These are phyloP conservation scores for Arremon aurantiirostris DNA, from an alignment of 2,797 vertebrate genomes.

Conservation along the genomic window DNA sequence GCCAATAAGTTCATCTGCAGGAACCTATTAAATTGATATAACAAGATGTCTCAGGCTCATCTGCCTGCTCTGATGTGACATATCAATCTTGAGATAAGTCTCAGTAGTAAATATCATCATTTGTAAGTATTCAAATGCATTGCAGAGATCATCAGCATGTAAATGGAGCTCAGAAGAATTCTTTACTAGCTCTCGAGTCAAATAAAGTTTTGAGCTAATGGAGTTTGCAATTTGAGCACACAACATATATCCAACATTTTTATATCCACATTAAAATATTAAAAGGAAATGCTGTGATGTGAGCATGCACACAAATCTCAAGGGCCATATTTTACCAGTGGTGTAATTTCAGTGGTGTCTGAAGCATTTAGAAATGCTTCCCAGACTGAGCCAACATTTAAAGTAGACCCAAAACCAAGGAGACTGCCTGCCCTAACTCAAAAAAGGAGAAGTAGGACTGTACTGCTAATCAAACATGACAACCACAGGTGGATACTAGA, in stretches of 20 bases:
- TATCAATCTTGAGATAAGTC: neutral
- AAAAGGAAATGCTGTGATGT: rapidly evolving
- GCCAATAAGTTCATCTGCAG: neutral
- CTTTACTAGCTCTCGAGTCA: neutral
- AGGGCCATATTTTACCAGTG: neutral
- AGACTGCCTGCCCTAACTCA: neutral
- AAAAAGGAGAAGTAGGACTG: neutral
- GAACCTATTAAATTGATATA: neutral
- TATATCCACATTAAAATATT: neutral
- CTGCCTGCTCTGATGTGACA: neutral
- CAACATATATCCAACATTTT: neutral
- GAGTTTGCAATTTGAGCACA: neutral
- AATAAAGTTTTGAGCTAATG: neutral
- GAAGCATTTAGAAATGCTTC: neutral
- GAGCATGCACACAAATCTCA: neutral
- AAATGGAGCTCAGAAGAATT: neutral
- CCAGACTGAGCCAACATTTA: neutral
- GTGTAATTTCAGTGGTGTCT: neutral
- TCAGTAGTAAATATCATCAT: neutral
- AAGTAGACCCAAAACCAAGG: neutral
- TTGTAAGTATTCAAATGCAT: neutral
- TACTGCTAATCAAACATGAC: neutral
- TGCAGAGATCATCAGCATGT: neutral
- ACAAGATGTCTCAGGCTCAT: neutral
- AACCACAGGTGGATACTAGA: neutral